Evolutionary conservation across 2,113 vertebrate genomes (phyloP), one percentile per base, ranked within the genome.

Genomic region (Canis aureus): DNA sequence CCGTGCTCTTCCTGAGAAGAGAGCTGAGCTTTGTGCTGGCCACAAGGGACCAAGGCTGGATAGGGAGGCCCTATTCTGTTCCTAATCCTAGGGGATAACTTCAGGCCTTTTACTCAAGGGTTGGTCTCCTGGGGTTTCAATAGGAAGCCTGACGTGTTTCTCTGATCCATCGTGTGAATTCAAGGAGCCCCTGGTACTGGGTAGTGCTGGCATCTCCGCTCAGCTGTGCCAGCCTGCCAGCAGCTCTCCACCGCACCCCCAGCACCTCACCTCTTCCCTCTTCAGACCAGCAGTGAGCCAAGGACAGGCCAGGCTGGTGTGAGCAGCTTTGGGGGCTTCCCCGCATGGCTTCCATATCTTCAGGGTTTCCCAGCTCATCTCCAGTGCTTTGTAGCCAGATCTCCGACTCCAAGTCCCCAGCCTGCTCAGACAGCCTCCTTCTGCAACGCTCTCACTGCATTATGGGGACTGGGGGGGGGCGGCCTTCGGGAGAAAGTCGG

Each of bases 151-250:
- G 12, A n/a, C 8, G 3, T 51, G 8, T 35, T 13, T 11, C 19
- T 43, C 49, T n/a, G 9, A 60, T 67, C 69, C 17, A 32, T 2
- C 1, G 2, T 35, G 67, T 16, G 62, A 71, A 57, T 32, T 43
- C 22, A 32, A 8, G 29, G 25, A 3, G 5, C 27, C 9, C 67
- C 20, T 1, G 2, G 20, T 5, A 1, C 17, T 2, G 27, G n/a
- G 55, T n/a, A 57, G 25, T 29, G 53, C 71, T 27, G 22, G 5
- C 0, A 11, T n/a, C 49, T 27, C 38, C 0, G 2, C 51, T 38
- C 22, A 17, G 79, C 49, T 12, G 1, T 4, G 27, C 8, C 8
- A 51, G 25, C 11, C 23, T 20, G 43, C 29, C 22, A 0, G 16
- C 23, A 2, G 5, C 22, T 15, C 53, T 57, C 53, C 23, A 43